Evolutionary conservation across 2,113 vertebrate species (phyloP), one percentile per base, ranked within the genome.

Genomic region (Anser cygnoides): DNA sequence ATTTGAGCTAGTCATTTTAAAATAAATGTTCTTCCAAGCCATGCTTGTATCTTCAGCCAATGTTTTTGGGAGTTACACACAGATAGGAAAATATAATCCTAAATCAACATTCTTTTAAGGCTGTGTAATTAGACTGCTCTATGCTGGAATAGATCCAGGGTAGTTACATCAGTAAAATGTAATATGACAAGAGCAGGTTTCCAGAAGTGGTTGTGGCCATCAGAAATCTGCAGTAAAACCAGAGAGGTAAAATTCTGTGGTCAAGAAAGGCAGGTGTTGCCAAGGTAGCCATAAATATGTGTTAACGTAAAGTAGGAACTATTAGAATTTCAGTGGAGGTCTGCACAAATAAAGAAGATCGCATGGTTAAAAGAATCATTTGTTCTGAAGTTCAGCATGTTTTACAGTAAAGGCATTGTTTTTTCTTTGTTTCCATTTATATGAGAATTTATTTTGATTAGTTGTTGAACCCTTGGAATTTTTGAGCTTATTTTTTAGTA

Each of bases 21-120:
- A 80, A 62, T n/a, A 78, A 81, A 46, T 11, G 14, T 87, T 91
- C 86, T 90, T 95, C 76, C 68, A 93, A 96, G 77, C 89, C 26
- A 49, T 33, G 43, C 68, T 57, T n/a, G 17, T 80, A 13, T 93
- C 83, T 92, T 90, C 9, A 6, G 77, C 83, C 70, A 76, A 0
- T 58, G 25, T 61, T 52, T 33, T 20, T 76, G 62, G 77, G 90
- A 92, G 49, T 96, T 90, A 72, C 68, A 83, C 67, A 71, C 21
- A 75, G 61, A 92, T 61, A 87, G 77, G 92, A 96, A 95, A 96
- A 89, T 76, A 54, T 0, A 93, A 65, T 91, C n/a, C 39, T 61
- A 93, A 84, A 84, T 95, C 31, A 87, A 76, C 79, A 93, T 97
- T 97, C 81, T 92, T 96, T 89, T 39, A 46, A 86, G 90, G 82